A percentile compares a stretch with the other conserved stretches of the same genome.
phyloP scores from a whole-genome alignment of 2,113 vertebrate species.

The Paramisgurnus dabryanus region DNA sequence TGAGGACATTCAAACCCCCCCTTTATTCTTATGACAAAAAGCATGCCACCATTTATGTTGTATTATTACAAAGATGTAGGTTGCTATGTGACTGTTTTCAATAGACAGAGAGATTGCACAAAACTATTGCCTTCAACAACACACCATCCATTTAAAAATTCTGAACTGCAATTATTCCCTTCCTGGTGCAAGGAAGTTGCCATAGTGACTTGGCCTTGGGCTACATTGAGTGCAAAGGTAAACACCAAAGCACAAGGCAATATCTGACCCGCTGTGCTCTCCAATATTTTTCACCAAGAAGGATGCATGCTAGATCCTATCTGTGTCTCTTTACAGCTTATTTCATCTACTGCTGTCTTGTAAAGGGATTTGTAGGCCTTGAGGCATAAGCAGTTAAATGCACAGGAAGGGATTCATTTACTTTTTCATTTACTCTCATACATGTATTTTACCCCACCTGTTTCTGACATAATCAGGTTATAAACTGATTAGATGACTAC shows the following conservation, averaged over 20 bases:
- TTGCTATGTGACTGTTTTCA: slow-evolving; percentile 18
- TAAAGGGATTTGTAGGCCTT: neutral
- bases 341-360: slow-evolving; percentile 10
- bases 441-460: no score
- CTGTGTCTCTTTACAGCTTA: neutral
- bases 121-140: slow-evolving; percentile 24
- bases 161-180: slow-evolving; percentile 22
- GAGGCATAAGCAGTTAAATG: neutral
- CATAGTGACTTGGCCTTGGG: slow-evolving; percentile 11
- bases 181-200: slow-evolving; percentile 22
- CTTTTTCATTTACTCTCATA: neutral
- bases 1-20: neutral
- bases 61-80: neutral
- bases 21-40: slow-evolving; percentile 5
- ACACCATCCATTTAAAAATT: slow-evolving; percentile 30
- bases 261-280: slow-evolving; percentile 5
- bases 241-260: slow-evolving; percentile 22
- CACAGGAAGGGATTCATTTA: slow-evolving; percentile 35
- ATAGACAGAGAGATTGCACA: slow-evolving; percentile 20
- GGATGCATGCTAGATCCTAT: slow-evolving; percentile 3
- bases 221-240: slow-evolving; percentile 29
- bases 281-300: slow-evolving; percentile 33
- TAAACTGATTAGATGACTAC: no score
- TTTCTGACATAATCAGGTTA: no score
- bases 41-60: neutral